A percentile compares a stretch with the other conserved stretches of the same genome.
phyloP scores from a whole-genome alignment of 2,113 vertebrate species.

The Nothobranchius kuhntae region DNA sequence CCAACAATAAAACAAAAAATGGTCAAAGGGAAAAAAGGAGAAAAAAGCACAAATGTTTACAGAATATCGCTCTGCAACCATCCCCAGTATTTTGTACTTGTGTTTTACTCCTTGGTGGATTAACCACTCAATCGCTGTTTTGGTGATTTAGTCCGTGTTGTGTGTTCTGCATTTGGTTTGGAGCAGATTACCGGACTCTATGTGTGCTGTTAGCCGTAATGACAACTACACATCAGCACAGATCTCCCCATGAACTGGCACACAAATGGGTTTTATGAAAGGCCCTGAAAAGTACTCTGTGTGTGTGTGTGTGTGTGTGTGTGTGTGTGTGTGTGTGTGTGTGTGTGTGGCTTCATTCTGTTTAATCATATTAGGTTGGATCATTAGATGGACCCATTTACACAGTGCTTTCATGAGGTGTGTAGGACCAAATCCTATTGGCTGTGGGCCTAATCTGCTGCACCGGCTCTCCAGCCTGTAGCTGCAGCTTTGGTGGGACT shows the following conservation, averaged over 20 bases:
- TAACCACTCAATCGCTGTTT: neutral
- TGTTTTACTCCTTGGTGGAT: slow-evolving; percentile 31
- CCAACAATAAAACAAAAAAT: neutral
- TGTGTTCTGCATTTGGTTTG: slow-evolving; percentile 50
- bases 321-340: neutral
- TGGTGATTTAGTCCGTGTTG: neutral
- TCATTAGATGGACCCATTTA: slow-evolving; percentile 71
- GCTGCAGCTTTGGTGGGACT: slow-evolving; percentile 52
- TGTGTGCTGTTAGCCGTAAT: slow-evolving; percentile 25
- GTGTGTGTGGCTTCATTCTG: slow-evolving; percentile 52
- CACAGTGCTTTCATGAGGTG: slow-evolving; percentile 62
- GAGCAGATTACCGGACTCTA: slow-evolving; percentile 44
- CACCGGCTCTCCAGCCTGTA: slow-evolving; percentile 55
- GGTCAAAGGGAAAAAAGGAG: neutral
- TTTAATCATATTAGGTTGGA: slow-evolving; percentile 72
- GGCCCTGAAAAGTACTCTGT: slow-evolving; percentile 5
- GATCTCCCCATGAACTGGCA: slow-evolving; percentile 43
- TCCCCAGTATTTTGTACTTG: slow-evolving; percentile 15
- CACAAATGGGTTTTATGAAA: slow-evolving; percentile 20
- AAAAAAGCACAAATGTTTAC: slow-evolving; percentile 7
- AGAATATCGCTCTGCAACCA: slow-evolving; percentile 17
- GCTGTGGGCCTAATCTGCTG: slow-evolving; percentile 67
- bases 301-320: slow-evolving; percentile 14
- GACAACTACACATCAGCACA: slow-evolving; percentile 54
- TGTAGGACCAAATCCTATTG: slow-evolving; percentile 69